Evolutionary conservation across 2,113 vertebrate species (phyloP), one percentile per base, ranked within the genome.

Genomic region (Cepphus grylle): DNA sequence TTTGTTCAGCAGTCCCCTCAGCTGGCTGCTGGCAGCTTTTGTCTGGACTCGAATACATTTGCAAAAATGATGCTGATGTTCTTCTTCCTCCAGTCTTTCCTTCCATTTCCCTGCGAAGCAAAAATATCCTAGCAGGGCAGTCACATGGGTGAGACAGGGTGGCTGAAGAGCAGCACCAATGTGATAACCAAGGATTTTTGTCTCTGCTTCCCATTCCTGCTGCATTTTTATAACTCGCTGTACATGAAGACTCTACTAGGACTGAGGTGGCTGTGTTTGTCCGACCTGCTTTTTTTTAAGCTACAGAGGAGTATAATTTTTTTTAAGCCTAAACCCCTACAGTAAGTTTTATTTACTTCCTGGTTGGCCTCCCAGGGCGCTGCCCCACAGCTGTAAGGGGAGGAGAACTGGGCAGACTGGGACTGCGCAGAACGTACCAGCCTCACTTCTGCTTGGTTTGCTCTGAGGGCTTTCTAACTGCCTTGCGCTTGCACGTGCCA

Each of bases 1-100:
- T 78, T 45, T 82, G 63, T 90, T 95, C 90, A 94, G 45, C 55
- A 47, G n/a, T 87, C 80, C 61, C 70, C 83, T 90, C 53, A 73
- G 91, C 91, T 97, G 76, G 40, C 86, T 88, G 29, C 81, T 74
- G 91, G 90, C 90, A 93, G 86, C 63, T 97, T 96, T 94, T 94
- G 65, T 90, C 70, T 84, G 61, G 49, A 22, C 91, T 91, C 11
- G 5, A 84, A 83, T 95, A 69, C 53, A 14, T 90, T 97, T 96
- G 66, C 67, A 93, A 56, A 96, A 96, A 89, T n/a, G 53, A 96
- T 86, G 77, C 62, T 95, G 94, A 36, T 1, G 7, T 53, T 96
- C 95, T 96, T 93, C 38, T 92, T 52, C 49, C 27, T 61, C 56
- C 81, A 93, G 82, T 78, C 50, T 55, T 92, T 91, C 73, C 82